Base-by-base conservation (phyloP, 1,140 invertebrate genomes). In the Heliothis virescens region DNA sequence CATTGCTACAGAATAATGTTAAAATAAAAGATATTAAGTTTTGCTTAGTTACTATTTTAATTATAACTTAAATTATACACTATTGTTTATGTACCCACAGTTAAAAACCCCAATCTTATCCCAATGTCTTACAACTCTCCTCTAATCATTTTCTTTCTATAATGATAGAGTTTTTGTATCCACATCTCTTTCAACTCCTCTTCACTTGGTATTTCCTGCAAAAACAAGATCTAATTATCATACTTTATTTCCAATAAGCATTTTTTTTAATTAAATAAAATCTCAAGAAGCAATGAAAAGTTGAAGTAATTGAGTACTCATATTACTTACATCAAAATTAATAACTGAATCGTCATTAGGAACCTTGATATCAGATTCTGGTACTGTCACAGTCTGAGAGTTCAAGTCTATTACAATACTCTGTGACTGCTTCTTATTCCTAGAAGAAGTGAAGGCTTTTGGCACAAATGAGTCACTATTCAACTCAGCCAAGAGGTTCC, bases 361-460 rank as follows among this genome's bases (percentile, higher is more conserved):
- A 15, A 88, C 80, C 78, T 95, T 92, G 9, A 90, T 84, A 18
- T 95, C 93, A 41, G 85, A 41, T 67, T 92, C 88, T 16, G 94
- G 92, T 15, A 95, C 85, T 81, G 91, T 94, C 4, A 95, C 88
- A 71, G 92, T 95, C 63, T 94, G 88, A 4, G 93, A 83, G 87
- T 95, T 91, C 47, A 95, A 90, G 77, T 95, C 95, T 71, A 95
- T 95, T 0, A 95, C 91, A 85, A 95, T 95, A 81, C 93, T 95
- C 76, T 95, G 93, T 13, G 88, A 82, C 60, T 90, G 87, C 72
- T 94, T 95, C 75, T 95, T 95, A 76, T 72, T 92, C 69, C 82
- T 91, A 18, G 93, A 93, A n/a, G 95, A 95, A 26, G 87, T 90
- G 71, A 95, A 95, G 41, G 92, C 80, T 81, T 92, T 94, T 48